phyloP scores from a whole-genome alignment of 2,888 invertebrate species.

The Eutolmus rufibarbis region DNA sequence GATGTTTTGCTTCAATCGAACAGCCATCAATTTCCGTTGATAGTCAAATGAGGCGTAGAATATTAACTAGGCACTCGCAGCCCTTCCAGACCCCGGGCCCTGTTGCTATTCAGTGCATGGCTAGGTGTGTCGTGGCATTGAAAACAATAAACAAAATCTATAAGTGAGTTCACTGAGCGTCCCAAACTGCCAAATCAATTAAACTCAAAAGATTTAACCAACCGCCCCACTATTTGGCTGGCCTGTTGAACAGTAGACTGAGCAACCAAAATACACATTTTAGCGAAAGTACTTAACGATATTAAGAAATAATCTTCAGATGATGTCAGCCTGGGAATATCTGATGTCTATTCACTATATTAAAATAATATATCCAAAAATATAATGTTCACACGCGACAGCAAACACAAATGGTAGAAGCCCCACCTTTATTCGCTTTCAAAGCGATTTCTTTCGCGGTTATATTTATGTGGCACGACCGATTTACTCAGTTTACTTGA shows the following conservation, averaged over 20 bases:
- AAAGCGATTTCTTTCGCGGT: slow-evolving; percentile 8
- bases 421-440: slow-evolving; percentile 32
- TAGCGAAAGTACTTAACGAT: slow-evolving; percentile 13
- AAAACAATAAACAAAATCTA: slow-evolving; percentile 1
- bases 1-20: background rate
- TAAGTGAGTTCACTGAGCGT: background rate
- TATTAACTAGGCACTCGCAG: background rate
- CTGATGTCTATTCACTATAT: background rate
- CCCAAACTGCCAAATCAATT: background rate
- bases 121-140: background rate
- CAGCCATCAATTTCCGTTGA: background rate
- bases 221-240: background rate
- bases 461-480: slow-evolving; percentile 12
- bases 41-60: background rate
- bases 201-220: background rate
- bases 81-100: background rate
- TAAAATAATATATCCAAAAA: background rate
- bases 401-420: background rate
- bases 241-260: background rate
- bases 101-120: background rate
- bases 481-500: background rate
- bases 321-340: background rate
- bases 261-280: background rate
- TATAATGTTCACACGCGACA: slow-evolving; percentile 17
- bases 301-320: slow-evolving; percentile 1